phyloP scores from a whole-genome alignment of 37 sponge, comb jelly and placozoan species.

The Diacarnus erythraeanus region DNA sequence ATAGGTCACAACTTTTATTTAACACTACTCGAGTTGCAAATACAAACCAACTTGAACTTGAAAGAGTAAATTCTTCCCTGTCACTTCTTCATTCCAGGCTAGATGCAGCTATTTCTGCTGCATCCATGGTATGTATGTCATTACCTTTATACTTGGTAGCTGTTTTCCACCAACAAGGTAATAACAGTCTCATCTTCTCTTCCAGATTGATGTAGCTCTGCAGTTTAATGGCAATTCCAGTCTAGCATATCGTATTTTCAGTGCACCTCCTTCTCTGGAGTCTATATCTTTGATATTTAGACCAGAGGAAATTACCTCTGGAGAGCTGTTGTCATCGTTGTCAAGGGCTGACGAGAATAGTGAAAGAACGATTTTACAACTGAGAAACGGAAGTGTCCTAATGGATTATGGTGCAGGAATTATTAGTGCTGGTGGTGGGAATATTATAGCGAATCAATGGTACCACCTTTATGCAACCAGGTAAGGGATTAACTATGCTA shows the following conservation, averaged over 20 bases:
- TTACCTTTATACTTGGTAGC: not conserved
- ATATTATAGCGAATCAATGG: slow-evolving; percentile 11
- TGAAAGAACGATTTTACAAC: not conserved
- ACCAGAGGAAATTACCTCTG: slow-evolving; percentile 21
- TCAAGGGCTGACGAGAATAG: not conserved
- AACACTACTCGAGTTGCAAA: not conserved
- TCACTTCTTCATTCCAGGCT: not conserved
- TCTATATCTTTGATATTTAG: slow-evolving; percentile 44
- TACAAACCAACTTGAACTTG: not conserved
- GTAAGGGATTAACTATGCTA: slow-evolving; percentile 1
- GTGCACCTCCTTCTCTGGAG: not conserved
- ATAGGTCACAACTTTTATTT: not conserved
- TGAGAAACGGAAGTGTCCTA: slow-evolving; percentile 18
- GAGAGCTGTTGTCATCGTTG: slow-evolving; percentile 4
- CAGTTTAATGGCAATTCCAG: slow-evolving; percentile 60
- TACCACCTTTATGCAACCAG: slow-evolving; percentile 47
- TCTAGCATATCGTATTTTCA: slow-evolving; percentile 14
- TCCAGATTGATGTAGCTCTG: slow-evolving; percentile 68
- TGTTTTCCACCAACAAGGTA: not conserved
- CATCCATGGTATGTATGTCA: slow-evolving; percentile 11
- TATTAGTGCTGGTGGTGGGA: not conserved
- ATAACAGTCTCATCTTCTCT: not conserved
- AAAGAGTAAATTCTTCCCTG: not conserved
- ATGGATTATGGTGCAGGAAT: not conserved
- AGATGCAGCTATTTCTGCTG: slow-evolving; percentile 25